Evolutionary conservation across 2,797 vertebrate genomes (phyloP).

Genomic region (Characodon lateralis): DNA sequence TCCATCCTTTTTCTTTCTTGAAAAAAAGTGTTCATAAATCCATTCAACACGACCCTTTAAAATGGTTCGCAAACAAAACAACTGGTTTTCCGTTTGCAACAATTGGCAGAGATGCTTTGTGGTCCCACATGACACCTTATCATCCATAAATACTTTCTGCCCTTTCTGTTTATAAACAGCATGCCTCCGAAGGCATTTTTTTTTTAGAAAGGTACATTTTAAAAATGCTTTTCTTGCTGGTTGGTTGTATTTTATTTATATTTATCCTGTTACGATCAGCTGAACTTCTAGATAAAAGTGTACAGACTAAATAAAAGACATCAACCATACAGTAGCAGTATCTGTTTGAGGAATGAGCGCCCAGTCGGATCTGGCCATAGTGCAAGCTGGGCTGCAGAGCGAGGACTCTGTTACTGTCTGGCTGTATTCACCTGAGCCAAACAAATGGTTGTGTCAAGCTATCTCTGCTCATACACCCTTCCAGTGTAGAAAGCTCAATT

Average conservation of each 20-base stretch:
- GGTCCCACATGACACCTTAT: neutral
- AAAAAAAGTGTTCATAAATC: neutral
- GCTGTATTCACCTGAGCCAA: conserved; percentile 79
- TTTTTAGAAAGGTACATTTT: neutral
- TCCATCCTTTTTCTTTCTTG: neutral
- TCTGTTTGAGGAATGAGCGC: conserved; percentile 71
- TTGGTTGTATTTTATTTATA: neutral
- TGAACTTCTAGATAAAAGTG: neutral
- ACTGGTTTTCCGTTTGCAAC: neutral
- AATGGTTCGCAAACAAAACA: neutral
- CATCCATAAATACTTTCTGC: neutral
- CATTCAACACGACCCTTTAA: neutral
- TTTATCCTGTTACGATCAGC: neutral
- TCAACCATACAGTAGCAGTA: conserved; percentile 26
- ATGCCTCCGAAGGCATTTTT: too few relatives aligned
- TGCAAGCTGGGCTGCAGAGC: conserved; percentile 64
- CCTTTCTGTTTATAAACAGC: neutral
- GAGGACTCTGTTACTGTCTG: conserved; percentile 72
- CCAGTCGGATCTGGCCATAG: conserved; percentile 68
- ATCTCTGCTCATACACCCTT: conserved; percentile 78
- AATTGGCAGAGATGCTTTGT: neutral
- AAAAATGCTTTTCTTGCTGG: neutral
- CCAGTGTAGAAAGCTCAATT: conserved; percentile 73
- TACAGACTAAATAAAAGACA: conserved; percentile 7
- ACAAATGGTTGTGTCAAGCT: conserved; percentile 81